Evolutionary conservation across 2,113 vertebrate species (phyloP).

Genomic region (Pseudorectes ferrugineus): DNA sequence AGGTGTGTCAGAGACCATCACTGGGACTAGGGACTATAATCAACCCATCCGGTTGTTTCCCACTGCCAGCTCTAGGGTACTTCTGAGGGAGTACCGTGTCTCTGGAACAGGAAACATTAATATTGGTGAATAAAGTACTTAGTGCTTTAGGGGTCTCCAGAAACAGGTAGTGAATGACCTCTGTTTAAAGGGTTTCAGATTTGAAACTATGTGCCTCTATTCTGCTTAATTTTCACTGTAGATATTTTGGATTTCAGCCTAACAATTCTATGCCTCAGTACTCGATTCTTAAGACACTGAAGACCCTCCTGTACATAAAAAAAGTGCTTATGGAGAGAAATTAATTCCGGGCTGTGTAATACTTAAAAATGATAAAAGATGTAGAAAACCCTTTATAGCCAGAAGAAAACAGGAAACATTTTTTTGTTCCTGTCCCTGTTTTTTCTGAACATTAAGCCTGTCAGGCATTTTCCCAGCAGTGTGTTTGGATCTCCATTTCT

Average conservation of each 20-base stretch:
- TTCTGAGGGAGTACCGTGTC: not conserved
- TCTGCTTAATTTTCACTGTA: not conserved
- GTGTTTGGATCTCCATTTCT: not conserved
- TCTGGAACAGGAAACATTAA: not conserved
- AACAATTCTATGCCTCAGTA: not conserved
- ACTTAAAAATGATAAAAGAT: not conserved
- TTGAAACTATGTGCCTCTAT: not conserved
- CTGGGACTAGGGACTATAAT: not conserved
- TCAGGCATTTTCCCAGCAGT: not conserved
- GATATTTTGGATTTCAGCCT: not conserved
- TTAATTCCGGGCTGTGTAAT: not conserved
- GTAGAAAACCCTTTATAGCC: rapidly evolving
- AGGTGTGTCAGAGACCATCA: not conserved
- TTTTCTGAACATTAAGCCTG: not conserved
- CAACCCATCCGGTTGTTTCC: not conserved
- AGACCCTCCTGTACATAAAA: not conserved
- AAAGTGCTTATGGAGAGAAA: not conserved
- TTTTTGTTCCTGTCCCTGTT: not conserved
- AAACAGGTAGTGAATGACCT: not conserved
- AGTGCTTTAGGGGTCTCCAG: not conserved
- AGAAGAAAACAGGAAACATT: not conserved
- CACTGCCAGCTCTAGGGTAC: not conserved
- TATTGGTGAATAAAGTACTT: not conserved
- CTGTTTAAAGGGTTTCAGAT: not conserved
- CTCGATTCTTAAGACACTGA: not conserved